A percentile compares a stretch with the other conserved stretches of the same genome.
Conservation (phyloP, 2,888 invertebrate genomes). For the Caenorhabditis sp. region DNA sequence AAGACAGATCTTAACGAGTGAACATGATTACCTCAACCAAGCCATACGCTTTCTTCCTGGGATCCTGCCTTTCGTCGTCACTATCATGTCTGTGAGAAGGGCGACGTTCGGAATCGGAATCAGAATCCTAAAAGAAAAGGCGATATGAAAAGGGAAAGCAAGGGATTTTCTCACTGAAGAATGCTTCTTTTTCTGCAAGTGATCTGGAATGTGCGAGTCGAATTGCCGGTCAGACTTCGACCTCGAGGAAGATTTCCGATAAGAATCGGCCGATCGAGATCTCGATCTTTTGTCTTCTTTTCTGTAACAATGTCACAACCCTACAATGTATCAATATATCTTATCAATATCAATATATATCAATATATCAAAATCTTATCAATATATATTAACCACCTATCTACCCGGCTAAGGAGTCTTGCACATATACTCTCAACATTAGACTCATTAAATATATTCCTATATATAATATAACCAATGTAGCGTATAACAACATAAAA, state of each 20-base stretch:
- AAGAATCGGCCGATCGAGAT: slow-evolving; percentile 2
- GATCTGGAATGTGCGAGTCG: slow-evolving; percentile 48
- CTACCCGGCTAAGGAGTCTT: too few species aligned
- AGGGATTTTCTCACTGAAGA: background rate
- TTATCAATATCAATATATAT: too few species aligned
- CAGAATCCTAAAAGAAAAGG: background rate
- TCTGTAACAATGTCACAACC: background rate
- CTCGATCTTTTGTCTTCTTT: background rate
- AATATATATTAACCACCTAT: too few species aligned
- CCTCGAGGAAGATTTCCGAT: slow-evolving; percentile 7
- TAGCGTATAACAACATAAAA: too few species aligned
- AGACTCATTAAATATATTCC: too few species aligned
- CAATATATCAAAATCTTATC: too few species aligned
- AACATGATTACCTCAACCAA: slow-evolving; percentile 47
- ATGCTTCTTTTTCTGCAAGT: slow-evolving; percentile 3
- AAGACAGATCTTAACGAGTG: background rate
- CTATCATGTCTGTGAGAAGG: background rate
- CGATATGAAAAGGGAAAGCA: background rate
- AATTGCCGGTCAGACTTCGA: slow-evolving; percentile 5
- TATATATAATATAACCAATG: too few species aligned
- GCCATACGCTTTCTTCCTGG: slow-evolving; percentile 39
- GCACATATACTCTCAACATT: too few species aligned
- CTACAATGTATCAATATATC: background rate
- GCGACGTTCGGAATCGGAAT: slow-evolving; percentile 8
- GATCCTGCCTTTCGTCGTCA: slow-evolving; percentile 17